A percentile compares a stretch with the other conserved stretches of the same genome.
Conservation (phyloP, 2,113 vertebrate genomes). For the Corydoras sp. region DNA sequence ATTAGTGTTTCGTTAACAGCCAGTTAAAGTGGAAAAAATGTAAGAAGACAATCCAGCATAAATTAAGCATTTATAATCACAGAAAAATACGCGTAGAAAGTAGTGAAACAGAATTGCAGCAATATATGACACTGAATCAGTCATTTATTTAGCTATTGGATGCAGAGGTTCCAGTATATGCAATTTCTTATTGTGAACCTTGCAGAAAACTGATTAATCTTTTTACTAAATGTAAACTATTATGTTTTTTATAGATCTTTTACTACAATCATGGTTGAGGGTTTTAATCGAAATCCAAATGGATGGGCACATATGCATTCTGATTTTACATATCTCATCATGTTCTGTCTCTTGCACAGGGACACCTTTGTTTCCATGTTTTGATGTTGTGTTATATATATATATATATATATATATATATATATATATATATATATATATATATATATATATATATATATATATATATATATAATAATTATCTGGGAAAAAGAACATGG, state of each 20-base stretch:
- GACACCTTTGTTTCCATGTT: conserved; percentile 87
- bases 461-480: no score
- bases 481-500: no score
- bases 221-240: conserved; percentile 64
- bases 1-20: no score
- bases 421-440: no score
- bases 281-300: conserved; percentile 54
- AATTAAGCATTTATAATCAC: conserved; percentile 51
- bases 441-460: no score
- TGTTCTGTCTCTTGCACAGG: conserved; percentile 61
- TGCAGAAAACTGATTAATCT: conserved; percentile 60
- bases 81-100: conserved; percentile 41
- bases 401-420: conserved; percentile 41
- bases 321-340: conserved; percentile 56
- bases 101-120: conserved; percentile 61
- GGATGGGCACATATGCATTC: conserved; percentile 46
- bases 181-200: conserved; percentile 72
- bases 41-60: conserved; percentile 66
- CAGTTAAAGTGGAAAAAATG: conserved; percentile 37
- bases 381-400: conserved; percentile 79
- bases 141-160: conserved; percentile 63
- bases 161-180: conserved; percentile 74
- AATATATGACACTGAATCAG: conserved; percentile 64
- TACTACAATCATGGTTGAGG: conserved; percentile 66
- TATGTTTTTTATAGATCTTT: conserved; percentile 68